These are phyloP conservation scores for Nymphalis c-album DNA, from an alignment of 2,888 invertebrate species.

Conservation along the genomic window DNA sequence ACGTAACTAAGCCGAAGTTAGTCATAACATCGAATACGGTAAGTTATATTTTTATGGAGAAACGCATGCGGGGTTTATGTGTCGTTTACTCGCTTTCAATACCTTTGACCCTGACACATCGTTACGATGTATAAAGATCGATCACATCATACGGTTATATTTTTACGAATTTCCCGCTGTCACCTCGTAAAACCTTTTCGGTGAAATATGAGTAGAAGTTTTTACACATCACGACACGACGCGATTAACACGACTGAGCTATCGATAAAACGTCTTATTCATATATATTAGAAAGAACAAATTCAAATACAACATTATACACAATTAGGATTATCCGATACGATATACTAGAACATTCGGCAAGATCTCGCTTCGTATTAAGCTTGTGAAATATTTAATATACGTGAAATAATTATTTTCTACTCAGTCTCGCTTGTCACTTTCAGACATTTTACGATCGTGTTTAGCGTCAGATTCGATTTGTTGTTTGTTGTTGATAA, in stretches of 20 bases:
- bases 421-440: too few relatives aligned
- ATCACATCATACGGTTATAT: conserved; percentile 46
- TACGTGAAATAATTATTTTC: too few relatives aligned
- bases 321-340: too few relatives aligned
- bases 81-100: conserved; percentile 41
- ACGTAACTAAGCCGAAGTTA: conserved; percentile 6
- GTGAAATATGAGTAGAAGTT: conserved; percentile 5
- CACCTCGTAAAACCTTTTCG: conserved; percentile 46
- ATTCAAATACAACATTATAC: too few relatives aligned
- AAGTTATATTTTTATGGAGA: conserved; percentile 25
- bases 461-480: neutral
- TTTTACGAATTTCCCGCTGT: conserved; percentile 50
- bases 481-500: conserved; percentile 7
- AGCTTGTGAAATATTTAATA: too few relatives aligned
- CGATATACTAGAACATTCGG: too few relatives aligned
- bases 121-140: conserved; percentile 50
- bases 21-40: conserved; percentile 8
- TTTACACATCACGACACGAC: conserved; percentile 1
- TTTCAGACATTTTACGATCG: neutral
- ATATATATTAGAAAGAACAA: too few relatives aligned
- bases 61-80: conserved; percentile 36
- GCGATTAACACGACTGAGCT: too few relatives aligned
- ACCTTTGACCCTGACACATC: conserved; percentile 46
- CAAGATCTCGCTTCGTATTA: too few relatives aligned
- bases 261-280: neutral